Evolutionary conservation across 2,797 vertebrate genomes (phyloP).

Genomic region (Sitta carolinensis): DNA sequence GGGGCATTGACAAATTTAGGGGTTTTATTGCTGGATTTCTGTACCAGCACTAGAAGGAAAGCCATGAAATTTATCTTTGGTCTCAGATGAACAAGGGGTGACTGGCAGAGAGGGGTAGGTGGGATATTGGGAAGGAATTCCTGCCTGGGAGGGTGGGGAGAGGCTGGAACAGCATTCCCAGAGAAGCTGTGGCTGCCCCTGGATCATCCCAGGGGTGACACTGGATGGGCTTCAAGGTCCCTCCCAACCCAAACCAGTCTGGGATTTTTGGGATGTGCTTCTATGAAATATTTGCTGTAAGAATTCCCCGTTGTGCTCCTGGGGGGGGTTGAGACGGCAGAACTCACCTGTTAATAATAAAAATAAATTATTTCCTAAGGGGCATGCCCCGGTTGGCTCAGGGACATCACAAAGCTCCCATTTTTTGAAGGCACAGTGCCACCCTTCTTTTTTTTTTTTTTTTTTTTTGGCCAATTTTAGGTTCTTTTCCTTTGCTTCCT

Average conservation of each 20-base stretch:
- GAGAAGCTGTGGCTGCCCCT: not conserved
- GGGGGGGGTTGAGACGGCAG: not conserved
- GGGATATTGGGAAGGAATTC: not conserved
- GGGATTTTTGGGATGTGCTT: not conserved
- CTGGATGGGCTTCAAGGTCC: not conserved
- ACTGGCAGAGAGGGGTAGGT: not conserved
- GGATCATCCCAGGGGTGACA: not conserved
- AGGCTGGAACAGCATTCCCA: not conserved
- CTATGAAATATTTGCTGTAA: not conserved
- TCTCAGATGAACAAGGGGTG: not conserved
- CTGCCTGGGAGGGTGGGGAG: not conserved
- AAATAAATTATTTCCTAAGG: not conserved
- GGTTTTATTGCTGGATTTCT: not conserved
- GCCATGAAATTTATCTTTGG: not conserved
- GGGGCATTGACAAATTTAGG: not conserved
- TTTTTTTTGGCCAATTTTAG: not conserved
- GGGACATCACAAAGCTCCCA: not conserved
- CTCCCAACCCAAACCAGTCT: not conserved
- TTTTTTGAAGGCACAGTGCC: not conserved
- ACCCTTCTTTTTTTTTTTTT: not conserved
- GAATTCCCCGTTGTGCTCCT: not conserved
- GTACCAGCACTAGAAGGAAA: not conserved
- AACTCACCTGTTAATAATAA: not conserved
- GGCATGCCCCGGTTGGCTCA: accelerated
- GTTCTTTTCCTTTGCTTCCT: not conserved